Base-by-base conservation (phyloP, 2,888 invertebrate genomes). In the Thera obeliscata region DNA sequence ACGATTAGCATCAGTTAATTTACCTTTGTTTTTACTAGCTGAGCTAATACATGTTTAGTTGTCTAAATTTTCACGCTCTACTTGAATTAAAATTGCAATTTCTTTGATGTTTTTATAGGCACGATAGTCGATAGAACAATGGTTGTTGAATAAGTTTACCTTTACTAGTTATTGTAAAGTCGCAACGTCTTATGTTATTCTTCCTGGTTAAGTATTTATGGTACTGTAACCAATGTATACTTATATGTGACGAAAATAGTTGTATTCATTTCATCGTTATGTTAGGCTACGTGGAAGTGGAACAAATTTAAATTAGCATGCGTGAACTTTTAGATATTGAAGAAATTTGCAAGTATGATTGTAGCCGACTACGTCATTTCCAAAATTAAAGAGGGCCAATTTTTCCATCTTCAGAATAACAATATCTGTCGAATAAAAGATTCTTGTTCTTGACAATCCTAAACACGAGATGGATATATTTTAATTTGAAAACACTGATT, bases 51-150 rank as follows among this genome's bases (percentile, higher is more conserved):
- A 63, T 66, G 61, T 61, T 66, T 56, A 66, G 66, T 60, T 66
- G 49, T 69, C 62, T 72, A 65, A 66, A 61, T 62, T 66, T 70
- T 72, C 67, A 69, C 61, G 72, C 64, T 72, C 73, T 67, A 69
- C 66, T 66, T 73, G 61, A 64, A 52, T 63, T 70, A 50, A n/a
- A 67, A 66, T 52, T 64, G 69, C 63, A 69, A 71, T 69, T 74
- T 73, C 64, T 71, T 65, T 49, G 66, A 70, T 69, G 50, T 65
- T 72, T 56, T 57, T 67, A 69, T 61, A 62, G 64, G 57, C 56
- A 61, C 61, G 52, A 41, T 67, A 70, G 38, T 48, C 62, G 38
- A 55, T 59, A 64, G 71, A 73, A 71, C 73, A 75, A 75, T 75
- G 70, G 70, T 67, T 52, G 67, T 71, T 71, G 66, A 72, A 68